phyloP scores from a whole-genome alignment of 2,888 invertebrate species.

The Nomada goodeniana region DNA sequence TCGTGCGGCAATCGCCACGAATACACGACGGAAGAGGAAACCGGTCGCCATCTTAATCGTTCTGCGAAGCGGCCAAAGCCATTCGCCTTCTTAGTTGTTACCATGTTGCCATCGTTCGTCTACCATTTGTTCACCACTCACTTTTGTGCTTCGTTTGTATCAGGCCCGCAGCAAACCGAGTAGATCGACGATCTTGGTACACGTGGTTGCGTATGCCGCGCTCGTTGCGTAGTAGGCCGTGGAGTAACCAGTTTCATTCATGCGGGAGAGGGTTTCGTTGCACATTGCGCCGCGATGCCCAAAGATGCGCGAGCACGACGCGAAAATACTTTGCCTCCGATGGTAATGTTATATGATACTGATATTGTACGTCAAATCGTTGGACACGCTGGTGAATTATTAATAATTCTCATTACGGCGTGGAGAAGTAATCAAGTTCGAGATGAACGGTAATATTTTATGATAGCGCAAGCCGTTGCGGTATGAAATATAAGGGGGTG shows the following conservation, averaged over 20 bases:
- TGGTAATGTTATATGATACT: no score
- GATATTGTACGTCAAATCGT: no score
- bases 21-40: constrained; percentile 20
- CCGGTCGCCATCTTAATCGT: constrained; percentile 43
- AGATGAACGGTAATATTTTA: no score
- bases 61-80: constrained; percentile 20
- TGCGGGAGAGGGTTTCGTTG: neutral
- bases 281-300: neutral
- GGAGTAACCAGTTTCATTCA: constrained; percentile 8
- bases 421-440: no score
- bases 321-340: no score
- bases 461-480: neutral
- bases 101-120: constrained; percentile 69
- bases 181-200: constrained; percentile 29
- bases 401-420: no score
- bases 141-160: constrained; percentile 71
- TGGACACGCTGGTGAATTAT: no score
- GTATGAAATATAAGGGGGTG: neutral
- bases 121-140: constrained; percentile 79
- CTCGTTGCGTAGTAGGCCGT: neutral
- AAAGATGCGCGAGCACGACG: neutral
- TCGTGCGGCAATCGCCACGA: neutral
- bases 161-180: constrained; percentile 64
- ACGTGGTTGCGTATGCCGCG: neutral
- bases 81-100: constrained; percentile 64